These are phyloP conservation scores for Pinna nobilis DNA, from an alignment of 1,140 invertebrate genomes.

Conservation along the genomic window DNA sequence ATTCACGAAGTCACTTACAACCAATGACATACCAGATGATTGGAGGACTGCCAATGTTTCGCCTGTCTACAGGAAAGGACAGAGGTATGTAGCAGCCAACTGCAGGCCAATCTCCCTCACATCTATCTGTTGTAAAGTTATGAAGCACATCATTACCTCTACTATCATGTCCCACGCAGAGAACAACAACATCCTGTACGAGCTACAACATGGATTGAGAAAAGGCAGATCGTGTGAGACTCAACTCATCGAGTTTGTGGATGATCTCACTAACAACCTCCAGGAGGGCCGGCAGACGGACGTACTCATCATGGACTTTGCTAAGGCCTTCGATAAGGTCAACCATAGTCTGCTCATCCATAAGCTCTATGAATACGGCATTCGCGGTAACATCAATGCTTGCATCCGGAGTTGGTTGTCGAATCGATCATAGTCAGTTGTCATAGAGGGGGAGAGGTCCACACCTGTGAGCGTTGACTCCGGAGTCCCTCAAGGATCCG, in stretches of 20 bases:
- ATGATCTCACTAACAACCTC: neutral
- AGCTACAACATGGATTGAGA: slow-evolving; percentile 38
- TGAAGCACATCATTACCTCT: slow-evolving; percentile 40
- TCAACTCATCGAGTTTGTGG: neutral
- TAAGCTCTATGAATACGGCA: slow-evolving; percentile 26
- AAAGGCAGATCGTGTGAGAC: slow-evolving; percentile 18
- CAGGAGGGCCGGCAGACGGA: slow-evolving; percentile 18
- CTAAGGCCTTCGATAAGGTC: slow-evolving; percentile 46
- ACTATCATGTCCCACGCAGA: slow-evolving; percentile 17
- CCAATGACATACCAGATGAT: neutral
- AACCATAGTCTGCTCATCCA: slow-evolving; percentile 19
- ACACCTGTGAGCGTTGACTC: slow-evolving; percentile 11
- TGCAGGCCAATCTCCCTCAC: neutral
- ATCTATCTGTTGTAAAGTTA: slow-evolving; percentile 7
- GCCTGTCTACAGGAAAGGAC: slow-evolving; percentile 1
- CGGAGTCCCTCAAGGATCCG: slow-evolving; percentile 35
- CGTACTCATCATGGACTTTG: slow-evolving; percentile 24
- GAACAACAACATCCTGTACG: slow-evolving; percentile 38
- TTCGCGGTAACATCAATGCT: slow-evolving; percentile 1
- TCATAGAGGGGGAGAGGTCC: slow-evolving; percentile 25
- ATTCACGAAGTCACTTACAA: neutral
- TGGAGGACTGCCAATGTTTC: neutral
- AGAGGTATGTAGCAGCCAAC: neutral
- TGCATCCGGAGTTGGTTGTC: slow-evolving; percentile 26
- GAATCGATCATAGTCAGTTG: slow-evolving; percentile 5